A percentile compares a stretch with the other conserved stretches of the same genome.
These are phyloP conservation scores for Hylaea fasciaria DNA, from an alignment of 2,888 invertebrate species.

Conservation along the genomic window DNA sequence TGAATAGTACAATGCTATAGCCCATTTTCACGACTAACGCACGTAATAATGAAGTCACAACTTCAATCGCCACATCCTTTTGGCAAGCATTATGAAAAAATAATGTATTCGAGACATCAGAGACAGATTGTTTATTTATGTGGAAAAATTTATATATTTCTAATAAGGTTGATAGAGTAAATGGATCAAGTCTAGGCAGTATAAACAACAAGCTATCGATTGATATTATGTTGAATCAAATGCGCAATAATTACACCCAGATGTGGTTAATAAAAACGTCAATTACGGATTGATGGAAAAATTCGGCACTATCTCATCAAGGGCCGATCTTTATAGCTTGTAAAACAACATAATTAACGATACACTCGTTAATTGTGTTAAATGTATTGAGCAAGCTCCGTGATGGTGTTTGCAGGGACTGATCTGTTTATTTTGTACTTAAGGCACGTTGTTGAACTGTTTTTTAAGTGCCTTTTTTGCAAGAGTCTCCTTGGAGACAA, in stretches of 20 bases:
- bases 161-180: not conserved
- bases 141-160: constrained; percentile 2
- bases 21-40: too few relatives aligned
- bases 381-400: not conserved
- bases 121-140: constrained; percentile 9
- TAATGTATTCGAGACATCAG: constrained; percentile 2
- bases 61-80: not conserved
- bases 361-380: constrained; percentile 16
- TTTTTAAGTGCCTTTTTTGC: too few relatives aligned
- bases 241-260: constrained; percentile 32
- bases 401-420: not conserved
- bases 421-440: constrained; percentile 15
- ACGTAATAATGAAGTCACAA: too few relatives aligned
- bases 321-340: constrained; percentile 25
- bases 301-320: constrained; percentile 16
- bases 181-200: constrained; percentile 28
- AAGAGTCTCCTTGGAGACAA: too few relatives aligned
- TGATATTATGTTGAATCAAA: constrained; percentile 19
- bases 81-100: constrained; percentile 1
- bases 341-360: constrained; percentile 27
- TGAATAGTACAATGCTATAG: too few relatives aligned
- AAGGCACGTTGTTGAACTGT: too few relatives aligned
- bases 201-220: constrained; percentile 27
- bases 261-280: constrained; percentile 31
- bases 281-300: constrained; percentile 32